Base-by-base conservation (phyloP, 2,113 vertebrate species). In the Triplophysa tibetana region DNA sequence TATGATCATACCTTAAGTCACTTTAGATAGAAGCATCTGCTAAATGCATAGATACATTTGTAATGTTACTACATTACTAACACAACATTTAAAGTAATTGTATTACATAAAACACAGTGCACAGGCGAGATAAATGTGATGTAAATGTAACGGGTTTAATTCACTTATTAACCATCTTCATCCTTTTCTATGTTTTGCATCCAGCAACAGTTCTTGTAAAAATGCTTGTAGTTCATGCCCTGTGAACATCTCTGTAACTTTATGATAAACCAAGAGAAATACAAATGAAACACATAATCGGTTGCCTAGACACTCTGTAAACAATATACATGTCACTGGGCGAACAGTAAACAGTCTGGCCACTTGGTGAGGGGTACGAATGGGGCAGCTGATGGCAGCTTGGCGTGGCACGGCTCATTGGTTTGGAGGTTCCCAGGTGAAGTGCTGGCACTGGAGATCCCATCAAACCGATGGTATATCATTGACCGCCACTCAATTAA, bases 381-480 rank as follows among this genome's bases (percentile, higher is more conserved):
- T 26, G 56, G 64, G 23, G n/a, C 41, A 26, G 41, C 56, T 21
- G 68, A 56, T 78, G 81, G 60, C 65, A 78, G 75, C 74, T 81
- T 80, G 77, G 70, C 80, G 75, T 17, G 60, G 68, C 78, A 79
- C 8, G 79, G 78, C 83, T 81, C 81, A 81, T 79, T 69, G 63
- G 41, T 78, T 81, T 70, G 67, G 78, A 74, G 75, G 43, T 75
- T 68, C 66, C 69, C 75, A 79, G 74, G 66, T 81, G 72, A 81
- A 70, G 78, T 61, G 80, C 72, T 81, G 82, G 85, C 58, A 74
- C 60, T 73, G 54, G 48, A 58, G 56, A 73, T 65, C 66, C 52
- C 77, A 81, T 76, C 83, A 83, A 13, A 68, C 70, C 75, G 78
- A 82, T 70, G 70, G 70, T 63, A 70, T 69, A 75, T 80, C 70